phyloP scores from a whole-genome alignment of 2,113 vertebrate genomes.

The Trinectes maculatus region DNA sequence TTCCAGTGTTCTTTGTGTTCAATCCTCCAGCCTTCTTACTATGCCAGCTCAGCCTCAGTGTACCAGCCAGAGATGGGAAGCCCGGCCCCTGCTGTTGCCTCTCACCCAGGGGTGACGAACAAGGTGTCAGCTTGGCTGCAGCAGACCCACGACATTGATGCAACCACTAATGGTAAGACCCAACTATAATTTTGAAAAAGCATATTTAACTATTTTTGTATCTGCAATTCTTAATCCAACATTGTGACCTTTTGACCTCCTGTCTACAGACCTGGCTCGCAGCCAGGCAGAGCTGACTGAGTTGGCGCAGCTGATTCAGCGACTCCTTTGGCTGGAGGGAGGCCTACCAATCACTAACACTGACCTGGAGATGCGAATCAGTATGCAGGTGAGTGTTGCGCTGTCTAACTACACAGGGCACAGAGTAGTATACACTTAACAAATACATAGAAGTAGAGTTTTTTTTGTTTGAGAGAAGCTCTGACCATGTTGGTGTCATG shows the following conservation, averaged over 20 bases:
- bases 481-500: no score
- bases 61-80: conserved; percentile 40
- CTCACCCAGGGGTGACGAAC: conserved; percentile 68
- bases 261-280: conserved; percentile 81
- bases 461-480: background rate
- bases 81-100: conserved; percentile 3
- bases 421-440: no score
- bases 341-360: conserved; percentile 84
- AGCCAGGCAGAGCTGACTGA: conserved; percentile 89
- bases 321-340: conserved; percentile 85
- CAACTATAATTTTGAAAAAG: background rate
- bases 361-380: conserved; percentile 79
- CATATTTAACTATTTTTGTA: background rate
- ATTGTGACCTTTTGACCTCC: background rate
- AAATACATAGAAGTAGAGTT: background rate
- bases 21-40: conserved; percentile 47
- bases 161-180: conserved; percentile 85
- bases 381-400: conserved; percentile 75
- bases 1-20: background rate
- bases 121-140: conserved; percentile 90
- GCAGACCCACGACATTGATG: conserved; percentile 86
- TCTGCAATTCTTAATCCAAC: background rate
- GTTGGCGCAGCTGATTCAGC: conserved; percentile 87
- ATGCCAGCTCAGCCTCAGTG: conserved; percentile 59
- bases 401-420: no score